A percentile compares a stretch with the other conserved stretches of the same genome.
Evolutionary conservation across 2,113 vertebrate genomes (phyloP).

Genomic region (Tursiops truncatus): DNA sequence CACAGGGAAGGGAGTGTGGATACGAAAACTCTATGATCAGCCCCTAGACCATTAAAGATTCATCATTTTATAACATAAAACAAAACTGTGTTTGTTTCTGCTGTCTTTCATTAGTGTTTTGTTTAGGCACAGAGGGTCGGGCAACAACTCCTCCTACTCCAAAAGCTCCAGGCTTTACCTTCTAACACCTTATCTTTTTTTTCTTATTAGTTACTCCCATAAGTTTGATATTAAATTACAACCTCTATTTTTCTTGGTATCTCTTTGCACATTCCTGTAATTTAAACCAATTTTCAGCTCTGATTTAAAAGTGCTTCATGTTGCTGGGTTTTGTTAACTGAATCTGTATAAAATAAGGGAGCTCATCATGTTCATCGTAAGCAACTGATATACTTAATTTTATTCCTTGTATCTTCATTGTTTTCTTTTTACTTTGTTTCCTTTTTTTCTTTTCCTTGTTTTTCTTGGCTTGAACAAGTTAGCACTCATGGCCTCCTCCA

Average conservation of each 20-base stretch:
- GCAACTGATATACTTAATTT: neutral
- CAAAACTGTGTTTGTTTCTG: too few relatives aligned
- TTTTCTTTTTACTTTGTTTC: neutral
- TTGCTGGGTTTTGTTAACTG: neutral
- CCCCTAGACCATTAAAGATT: too few relatives aligned
- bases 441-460: neutral
- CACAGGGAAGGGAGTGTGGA: too few relatives aligned
- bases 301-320: neutral
- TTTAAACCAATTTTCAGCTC: conserved; percentile 14
- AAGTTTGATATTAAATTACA: neutral
- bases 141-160: too few relatives aligned
- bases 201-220: too few relatives aligned
- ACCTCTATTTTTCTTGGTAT: conserved; percentile 27
- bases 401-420: neutral
- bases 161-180: too few relatives aligned
- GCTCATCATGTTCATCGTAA: neutral
- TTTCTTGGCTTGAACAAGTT: neutral
- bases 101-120: too few relatives aligned
- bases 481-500: neutral
- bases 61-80: too few relatives aligned
- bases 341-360: neutral
- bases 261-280: neutral
- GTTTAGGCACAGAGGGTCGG: too few relatives aligned
- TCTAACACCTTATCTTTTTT: too few relatives aligned
- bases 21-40: too few relatives aligned